Percentiles rank a stretch among this genome's conserved stretches.
Conservation (phyloP, 2,113 vertebrate genomes). For the Caranx melampygus region DNA sequence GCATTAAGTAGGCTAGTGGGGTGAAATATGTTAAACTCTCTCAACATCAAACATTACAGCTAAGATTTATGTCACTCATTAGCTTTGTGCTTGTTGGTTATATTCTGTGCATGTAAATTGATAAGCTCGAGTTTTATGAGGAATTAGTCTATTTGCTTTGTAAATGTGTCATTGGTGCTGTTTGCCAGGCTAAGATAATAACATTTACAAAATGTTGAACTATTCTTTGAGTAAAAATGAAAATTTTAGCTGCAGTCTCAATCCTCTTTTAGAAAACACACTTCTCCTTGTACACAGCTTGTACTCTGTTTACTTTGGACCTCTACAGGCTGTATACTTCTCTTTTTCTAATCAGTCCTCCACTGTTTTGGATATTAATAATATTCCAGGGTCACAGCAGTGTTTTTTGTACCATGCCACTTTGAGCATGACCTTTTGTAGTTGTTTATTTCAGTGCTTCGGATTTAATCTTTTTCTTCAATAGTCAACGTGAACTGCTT, state of each 20-base stretch:
- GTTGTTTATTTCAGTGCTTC: background rate
- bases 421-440: background rate
- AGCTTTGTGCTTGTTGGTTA: too few species aligned
- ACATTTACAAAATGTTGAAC: too few species aligned
- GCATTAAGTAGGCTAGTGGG: too few species aligned
- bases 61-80: too few species aligned
- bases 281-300: background rate
- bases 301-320: background rate
- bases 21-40: too few species aligned
- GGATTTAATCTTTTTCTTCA: constrained; percentile 3
- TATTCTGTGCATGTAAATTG: too few species aligned
- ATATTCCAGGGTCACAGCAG: constrained; percentile 6
- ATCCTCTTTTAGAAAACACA: background rate
- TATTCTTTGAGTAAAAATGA: too few species aligned
- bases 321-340: background rate
- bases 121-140: too few species aligned
- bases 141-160: too few species aligned
- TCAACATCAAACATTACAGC: too few species aligned
- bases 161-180: too few species aligned
- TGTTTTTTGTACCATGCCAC: background rate
- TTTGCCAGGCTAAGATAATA: too few species aligned
- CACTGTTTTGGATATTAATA: constrained; percentile 11
- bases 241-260: background rate
- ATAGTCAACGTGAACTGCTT: background rate
- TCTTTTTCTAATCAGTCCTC: background rate